Evolutionary conservation across 2,113 vertebrate species (phyloP), one percentile per base, ranked within the genome.

Genomic region (Chaetodon auriga): DNA sequence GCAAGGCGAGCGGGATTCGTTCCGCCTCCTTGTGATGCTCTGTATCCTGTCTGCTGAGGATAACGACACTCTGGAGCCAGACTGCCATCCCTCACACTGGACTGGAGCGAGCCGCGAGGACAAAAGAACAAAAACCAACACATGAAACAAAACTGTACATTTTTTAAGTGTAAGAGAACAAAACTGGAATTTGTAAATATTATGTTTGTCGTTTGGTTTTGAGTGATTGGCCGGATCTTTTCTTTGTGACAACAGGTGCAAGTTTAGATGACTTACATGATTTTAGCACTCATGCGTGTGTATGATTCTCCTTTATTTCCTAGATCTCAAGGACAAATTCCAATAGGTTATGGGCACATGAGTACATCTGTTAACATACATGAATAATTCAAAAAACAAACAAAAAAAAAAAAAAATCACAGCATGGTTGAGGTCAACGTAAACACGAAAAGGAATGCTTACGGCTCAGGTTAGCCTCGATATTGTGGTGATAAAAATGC

Each of bases 111-210:
- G 79, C 78, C 13, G 77, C 73, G 53, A 85, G 88, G 89, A 90
- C 75, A 84, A 90, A 78, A 70, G 57, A 83, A 78, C 46, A 85
- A 88, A 79, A 91, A 90, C 35, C 82, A 87, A 90, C 80, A 84
- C 87, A 72, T 72, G 85, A 91, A 90, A 93, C 88, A 92, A 93
- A 30, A 95, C 92, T 95, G 95, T 95, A 95, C 88, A 93, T 94
- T 95, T 94, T 95, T 95, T 93, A 90, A 92, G 85, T 94, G 92
- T 95, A 94, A 88, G 89, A 95, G 87, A 92, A 87, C 93, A 93
- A 90, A 93, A 90, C 83, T 92, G 91, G 83, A 94, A 94, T 95
- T 95, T 96, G 95, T 96, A 96, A 96, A 96, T 96, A 96, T 95
- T 95, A 88, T 93, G 93, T 95, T 94, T 89, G 90, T 95, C 41